Conservation (phyloP, 2,797 vertebrate genomes). For the Oophaga sylvatica region DNA sequence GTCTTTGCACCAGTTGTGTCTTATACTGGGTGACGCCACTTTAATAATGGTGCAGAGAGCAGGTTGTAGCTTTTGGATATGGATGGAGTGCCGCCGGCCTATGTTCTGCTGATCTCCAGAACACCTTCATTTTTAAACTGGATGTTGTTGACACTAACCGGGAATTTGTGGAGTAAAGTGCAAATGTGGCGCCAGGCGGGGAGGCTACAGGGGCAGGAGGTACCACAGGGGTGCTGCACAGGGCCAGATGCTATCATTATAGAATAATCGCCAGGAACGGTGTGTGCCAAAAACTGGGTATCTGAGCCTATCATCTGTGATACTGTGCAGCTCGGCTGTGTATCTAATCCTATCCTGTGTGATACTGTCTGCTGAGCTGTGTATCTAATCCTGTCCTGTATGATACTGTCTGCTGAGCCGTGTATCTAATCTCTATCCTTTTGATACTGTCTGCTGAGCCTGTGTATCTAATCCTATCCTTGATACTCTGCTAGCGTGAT, state of each 20-base stretch:
- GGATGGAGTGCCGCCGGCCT: not conserved
- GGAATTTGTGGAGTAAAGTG: constrained; percentile 16
- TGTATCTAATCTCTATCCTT: too few relatives aligned
- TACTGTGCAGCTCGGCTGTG: not conserved
- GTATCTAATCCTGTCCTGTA: not conserved
- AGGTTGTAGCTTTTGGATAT: not conserved
- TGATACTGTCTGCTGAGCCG: too few relatives aligned
- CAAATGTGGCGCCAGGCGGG: not conserved
- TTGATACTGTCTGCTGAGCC: not conserved
- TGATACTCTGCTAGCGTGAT: too few relatives aligned
- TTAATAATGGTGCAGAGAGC: not conserved
- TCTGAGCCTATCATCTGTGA: not conserved
- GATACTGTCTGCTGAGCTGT: not conserved
- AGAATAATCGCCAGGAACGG: not conserved
- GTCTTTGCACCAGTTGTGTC: not conserved
- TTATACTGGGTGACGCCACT: constrained; percentile 5
- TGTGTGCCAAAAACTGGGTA: not conserved
- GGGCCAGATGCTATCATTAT: too few relatives aligned
- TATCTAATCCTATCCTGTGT: not conserved
- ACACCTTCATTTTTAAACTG: not conserved
- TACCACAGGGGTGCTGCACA: not conserved
- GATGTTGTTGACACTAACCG: not conserved
- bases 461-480: not conserved
- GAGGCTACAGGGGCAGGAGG: not conserved
- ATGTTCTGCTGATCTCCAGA: not conserved